Conservation (phyloP, 2,797 vertebrate genomes). For the Hapalemur alaotrensis region DNA sequence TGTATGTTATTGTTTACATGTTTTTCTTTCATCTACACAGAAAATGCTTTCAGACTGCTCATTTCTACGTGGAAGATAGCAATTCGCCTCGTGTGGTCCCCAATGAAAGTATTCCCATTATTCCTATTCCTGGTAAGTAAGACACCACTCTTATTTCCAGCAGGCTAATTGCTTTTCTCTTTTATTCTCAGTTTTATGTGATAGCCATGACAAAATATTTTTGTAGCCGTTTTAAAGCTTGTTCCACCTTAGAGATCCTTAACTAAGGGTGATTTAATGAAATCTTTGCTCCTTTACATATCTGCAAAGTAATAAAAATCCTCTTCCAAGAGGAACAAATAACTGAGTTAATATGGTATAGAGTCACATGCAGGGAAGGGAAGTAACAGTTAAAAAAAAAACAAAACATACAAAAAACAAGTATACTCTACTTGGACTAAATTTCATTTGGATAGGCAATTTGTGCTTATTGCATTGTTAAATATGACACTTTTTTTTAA, state of each 20-base stretch:
- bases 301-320: not conserved
- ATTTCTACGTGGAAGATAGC: constrained; percentile 99
- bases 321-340: not conserved
- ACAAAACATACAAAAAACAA: not conserved
- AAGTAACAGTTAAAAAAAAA: not conserved
- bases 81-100: constrained; percentile 96
- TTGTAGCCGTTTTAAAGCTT: not conserved
- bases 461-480: not conserved
- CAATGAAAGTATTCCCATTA: constrained; percentile 97
- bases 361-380: not conserved
- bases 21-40: constrained; percentile 85
- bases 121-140: constrained; percentile 95
- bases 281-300: not conserved
- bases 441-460: not conserved
- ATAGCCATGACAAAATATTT: constrained; percentile 28
- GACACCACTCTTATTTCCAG: constrained; percentile 16
- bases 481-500: not conserved
- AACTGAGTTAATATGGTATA: not conserved
- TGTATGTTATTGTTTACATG: not conserved
- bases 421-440: not conserved
- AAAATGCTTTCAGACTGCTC: constrained; percentile 99
- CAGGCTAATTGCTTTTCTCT: not conserved
- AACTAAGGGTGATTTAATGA: not conserved
- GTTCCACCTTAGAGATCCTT: not conserved
- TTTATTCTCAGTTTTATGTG: constrained; percentile 52